Evolutionary conservation across 2,888 invertebrate genomes (phyloP).

Genomic region (Dascillus cervinus): DNA sequence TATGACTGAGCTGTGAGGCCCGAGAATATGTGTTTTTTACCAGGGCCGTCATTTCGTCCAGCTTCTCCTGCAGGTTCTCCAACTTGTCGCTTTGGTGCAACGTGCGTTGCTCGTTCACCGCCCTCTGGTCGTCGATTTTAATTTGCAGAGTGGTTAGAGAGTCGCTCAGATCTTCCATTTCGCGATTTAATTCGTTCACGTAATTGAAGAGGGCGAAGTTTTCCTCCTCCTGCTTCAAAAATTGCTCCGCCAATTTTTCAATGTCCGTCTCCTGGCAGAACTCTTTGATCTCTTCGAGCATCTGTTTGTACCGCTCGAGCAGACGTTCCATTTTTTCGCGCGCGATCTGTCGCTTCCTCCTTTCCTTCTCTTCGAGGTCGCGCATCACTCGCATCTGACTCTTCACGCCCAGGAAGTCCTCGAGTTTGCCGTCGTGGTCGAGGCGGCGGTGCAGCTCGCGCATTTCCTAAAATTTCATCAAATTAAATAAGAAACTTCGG

Average conservation of each 20-base stretch:
- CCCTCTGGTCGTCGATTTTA: constrained; percentile 58
- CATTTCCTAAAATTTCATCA: constrained; percentile 66
- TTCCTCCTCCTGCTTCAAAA: constrained; percentile 78
- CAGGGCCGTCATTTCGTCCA: constrained; percentile 45
- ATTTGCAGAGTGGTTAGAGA: constrained; percentile 55
- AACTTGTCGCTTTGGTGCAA: constrained; percentile 53
- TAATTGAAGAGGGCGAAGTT: constrained; percentile 89
- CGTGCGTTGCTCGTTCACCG: constrained; percentile 49
- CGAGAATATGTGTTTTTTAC: no score
- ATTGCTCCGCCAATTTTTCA: constrained; percentile 63
- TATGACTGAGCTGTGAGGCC: no score
- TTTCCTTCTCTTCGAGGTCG: constrained; percentile 66
- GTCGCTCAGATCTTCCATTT: constrained; percentile 66
- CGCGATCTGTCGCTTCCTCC: constrained; percentile 59
- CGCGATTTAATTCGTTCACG: constrained; percentile 81
- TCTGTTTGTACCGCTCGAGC: constrained; percentile 65
- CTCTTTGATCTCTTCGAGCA: constrained; percentile 64
- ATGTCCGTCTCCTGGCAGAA: constrained; percentile 57
- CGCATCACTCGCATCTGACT: constrained; percentile 68
- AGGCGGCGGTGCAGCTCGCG: constrained; percentile 77
- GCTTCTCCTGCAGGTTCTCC: constrained; percentile 45
- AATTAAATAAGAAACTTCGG: no score
- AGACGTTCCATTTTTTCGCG: constrained; percentile 63
- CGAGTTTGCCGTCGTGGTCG: constrained; percentile 77
- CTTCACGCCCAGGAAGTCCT: constrained; percentile 78